Conservation (phyloP, 2,797 vertebrate genomes). For the Halcyon leucocephala region DNA sequence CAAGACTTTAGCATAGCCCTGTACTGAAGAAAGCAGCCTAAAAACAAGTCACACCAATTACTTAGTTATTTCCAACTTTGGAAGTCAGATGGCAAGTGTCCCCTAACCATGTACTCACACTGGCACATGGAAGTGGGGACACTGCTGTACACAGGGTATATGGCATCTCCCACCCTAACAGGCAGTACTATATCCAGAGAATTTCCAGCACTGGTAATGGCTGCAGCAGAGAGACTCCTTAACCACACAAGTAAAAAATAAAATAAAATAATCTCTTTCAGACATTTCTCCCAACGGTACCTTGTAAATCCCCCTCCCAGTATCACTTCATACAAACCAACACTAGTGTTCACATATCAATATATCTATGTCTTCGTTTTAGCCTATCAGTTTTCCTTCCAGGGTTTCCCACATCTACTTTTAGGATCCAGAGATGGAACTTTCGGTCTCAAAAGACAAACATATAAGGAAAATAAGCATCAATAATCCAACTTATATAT, state of each 20-base stretch:
- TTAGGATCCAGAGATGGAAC: not conserved
- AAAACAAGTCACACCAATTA: not conserved
- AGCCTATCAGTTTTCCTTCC: not conserved
- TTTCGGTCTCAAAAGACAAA: not conserved
- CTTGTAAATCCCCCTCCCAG: no score
- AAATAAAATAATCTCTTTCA: not conserved
- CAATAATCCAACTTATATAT: not conserved
- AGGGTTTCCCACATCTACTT: not conserved
- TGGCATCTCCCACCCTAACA: not conserved
- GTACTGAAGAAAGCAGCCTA: not conserved
- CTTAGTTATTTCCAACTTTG: not conserved
- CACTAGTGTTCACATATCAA: not conserved
- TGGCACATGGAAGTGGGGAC: not conserved
- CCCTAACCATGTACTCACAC: rapidly evolving
- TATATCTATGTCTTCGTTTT: not conserved
- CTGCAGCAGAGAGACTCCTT: not conserved
- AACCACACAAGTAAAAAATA: not conserved
- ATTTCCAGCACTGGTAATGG: not conserved
- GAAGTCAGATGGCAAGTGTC: not conserved
- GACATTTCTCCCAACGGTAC: not conserved
- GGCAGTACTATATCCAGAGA: not conserved
- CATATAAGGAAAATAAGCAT: not conserved
- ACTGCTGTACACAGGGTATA: not conserved
- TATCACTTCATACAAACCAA: not conserved
- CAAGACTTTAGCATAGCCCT: not conserved